These are phyloP conservation scores for Resseliella maxima DNA, from an alignment of 2,888 invertebrate genomes.

Conservation along the genomic window DNA sequence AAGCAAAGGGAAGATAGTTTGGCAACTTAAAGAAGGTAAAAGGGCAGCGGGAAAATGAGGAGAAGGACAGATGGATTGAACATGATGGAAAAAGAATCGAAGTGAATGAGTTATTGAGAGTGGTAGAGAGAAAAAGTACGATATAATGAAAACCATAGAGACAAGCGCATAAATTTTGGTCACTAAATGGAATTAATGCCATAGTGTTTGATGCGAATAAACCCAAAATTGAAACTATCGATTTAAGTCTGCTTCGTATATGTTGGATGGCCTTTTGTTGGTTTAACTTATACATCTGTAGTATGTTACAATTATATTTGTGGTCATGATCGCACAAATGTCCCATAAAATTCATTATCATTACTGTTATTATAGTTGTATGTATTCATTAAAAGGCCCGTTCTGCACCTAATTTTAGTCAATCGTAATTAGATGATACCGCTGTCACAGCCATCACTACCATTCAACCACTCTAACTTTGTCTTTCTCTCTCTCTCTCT, in stretches of 20 bases:
- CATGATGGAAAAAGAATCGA: too few species aligned
- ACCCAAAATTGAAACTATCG: not conserved
- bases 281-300: not conserved
- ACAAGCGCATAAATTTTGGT: not conserved
- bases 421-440: conserved; percentile 6
- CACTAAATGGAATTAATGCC: not conserved
- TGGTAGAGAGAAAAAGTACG: too few species aligned
- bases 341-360: conserved; percentile 39
- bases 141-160: too few species aligned
- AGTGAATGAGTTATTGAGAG: too few species aligned
- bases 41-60: too few species aligned
- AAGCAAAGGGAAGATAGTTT: too few species aligned
- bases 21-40: too few species aligned
- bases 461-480: not conserved
- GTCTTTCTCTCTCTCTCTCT: too few species aligned
- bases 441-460: not conserved
- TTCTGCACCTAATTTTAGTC: conserved; percentile 37
- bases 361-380: conserved; percentile 15
- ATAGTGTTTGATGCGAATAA: not conserved
- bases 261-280: not conserved
- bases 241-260: not conserved
- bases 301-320: conserved; percentile 13
- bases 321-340: not conserved
- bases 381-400: not conserved
- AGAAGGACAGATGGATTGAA: too few species aligned